These are phyloP conservation scores for Anniella stebbinsi DNA, from an alignment of 2,797 vertebrate genomes.

Conservation along the genomic window DNA sequence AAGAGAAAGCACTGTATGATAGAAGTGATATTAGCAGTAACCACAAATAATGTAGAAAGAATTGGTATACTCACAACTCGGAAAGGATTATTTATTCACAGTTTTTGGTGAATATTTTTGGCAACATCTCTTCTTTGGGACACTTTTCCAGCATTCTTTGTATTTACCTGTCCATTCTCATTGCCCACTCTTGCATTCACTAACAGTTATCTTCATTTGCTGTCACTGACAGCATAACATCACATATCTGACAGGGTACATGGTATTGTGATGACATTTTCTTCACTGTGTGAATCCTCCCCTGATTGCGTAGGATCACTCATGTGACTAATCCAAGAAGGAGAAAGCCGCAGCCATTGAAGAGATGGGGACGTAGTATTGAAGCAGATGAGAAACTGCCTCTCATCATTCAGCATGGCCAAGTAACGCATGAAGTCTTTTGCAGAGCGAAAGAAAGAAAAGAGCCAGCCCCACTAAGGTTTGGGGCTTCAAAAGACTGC, in stretches of 20 bases:
- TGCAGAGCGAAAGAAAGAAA: too few species aligned
- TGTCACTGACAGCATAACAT: background rate
- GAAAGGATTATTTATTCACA: too few species aligned
- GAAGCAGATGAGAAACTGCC: background rate
- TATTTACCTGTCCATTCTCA: background rate
- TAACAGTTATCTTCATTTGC: background rate
- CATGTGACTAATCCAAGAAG: background rate
- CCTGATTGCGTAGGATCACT: background rate
- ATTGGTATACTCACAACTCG: background rate
- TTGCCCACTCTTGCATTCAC: background rate
- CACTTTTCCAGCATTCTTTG: background rate
- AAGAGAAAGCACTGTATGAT: conserved; percentile 14
- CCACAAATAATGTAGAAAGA: background rate
- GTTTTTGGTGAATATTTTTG: background rate
- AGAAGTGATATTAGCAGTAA: conserved; percentile 1
- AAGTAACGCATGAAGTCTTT: too few species aligned
- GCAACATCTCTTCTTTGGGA: background rate
- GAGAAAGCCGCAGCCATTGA: background rate
- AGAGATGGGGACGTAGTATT: background rate
- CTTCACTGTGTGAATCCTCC: background rate
- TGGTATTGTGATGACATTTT: background rate
- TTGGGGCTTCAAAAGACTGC: too few species aligned
- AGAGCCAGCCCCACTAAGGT: too few species aligned
- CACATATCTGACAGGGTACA: background rate
- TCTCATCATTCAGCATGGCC: too few species aligned